phyloP scores from a whole-genome alignment of 2,797 vertebrate genomes.

The Alectoris magna region DNA sequence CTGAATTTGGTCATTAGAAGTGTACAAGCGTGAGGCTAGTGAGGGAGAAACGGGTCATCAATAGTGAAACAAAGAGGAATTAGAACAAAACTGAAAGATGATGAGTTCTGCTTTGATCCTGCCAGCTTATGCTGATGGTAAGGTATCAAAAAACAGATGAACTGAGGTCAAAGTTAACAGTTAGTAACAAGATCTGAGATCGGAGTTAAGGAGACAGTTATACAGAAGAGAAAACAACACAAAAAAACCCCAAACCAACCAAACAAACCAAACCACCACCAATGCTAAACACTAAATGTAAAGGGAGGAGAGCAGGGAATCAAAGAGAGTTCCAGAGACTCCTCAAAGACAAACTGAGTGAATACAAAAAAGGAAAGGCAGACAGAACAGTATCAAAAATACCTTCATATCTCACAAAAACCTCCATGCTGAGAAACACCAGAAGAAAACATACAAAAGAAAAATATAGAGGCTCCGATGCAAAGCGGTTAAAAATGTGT shows the following conservation, averaged over 20 bases:
- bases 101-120: not conserved
- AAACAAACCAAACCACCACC: not conserved
- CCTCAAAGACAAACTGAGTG: not conserved
- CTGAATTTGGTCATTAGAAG: not conserved
- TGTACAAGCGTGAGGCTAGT: rapidly evolving
- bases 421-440: rapidly evolving
- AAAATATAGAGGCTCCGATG: not conserved
- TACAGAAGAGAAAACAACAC: not conserved
- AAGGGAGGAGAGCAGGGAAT: not conserved
- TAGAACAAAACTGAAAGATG: not conserved
- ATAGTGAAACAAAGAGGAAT: not conserved
- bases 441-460: not conserved
- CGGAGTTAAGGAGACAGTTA: not conserved
- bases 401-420: not conserved
- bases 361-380: not conserved
- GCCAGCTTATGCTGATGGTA: not conserved
- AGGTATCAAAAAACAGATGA: not conserved
- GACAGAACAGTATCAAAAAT: not conserved
- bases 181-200: not conserved
- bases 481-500: not conserved
- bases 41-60: not conserved
- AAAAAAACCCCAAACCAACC: not conserved
- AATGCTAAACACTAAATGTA: not conserved
- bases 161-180: not conserved
- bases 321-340: not conserved